These are phyloP conservation scores for Homalodisca vitripennis DNA, from an alignment of 1,140 invertebrate species.

Conservation along the genomic window DNA sequence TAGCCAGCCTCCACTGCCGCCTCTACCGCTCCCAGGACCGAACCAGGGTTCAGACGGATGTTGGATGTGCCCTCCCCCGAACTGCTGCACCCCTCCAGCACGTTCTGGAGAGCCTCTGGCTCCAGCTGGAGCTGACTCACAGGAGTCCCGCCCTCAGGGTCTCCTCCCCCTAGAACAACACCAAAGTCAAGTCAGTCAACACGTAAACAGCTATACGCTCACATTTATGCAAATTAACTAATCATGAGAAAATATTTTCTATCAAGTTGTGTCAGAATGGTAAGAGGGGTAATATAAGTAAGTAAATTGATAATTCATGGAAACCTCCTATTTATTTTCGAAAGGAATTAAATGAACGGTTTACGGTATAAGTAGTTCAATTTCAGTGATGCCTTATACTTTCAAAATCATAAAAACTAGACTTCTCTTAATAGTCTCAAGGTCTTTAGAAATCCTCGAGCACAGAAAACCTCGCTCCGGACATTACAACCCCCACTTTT, in stretches of 20 bases:
- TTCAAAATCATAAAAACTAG: too few species aligned
- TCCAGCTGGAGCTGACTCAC: slow-evolving; percentile 50
- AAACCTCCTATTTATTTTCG: too few species aligned
- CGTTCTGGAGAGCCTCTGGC: slow-evolving; percentile 50
- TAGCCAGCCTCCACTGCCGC: slow-evolving; percentile 57
- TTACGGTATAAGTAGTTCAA: too few species aligned
- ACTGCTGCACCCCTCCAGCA: slow-evolving; percentile 48
- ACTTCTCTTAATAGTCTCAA: background rate
- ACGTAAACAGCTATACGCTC: too few species aligned
- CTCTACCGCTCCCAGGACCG: slow-evolving; percentile 48
- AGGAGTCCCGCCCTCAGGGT: slow-evolving; percentile 44
- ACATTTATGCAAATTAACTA: too few species aligned
- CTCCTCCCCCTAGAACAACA: background rate
- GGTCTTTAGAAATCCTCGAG: background rate
- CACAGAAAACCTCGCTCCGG: background rate
- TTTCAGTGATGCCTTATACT: too few species aligned
- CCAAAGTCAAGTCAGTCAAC: too few species aligned
- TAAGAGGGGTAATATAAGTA: too few species aligned
- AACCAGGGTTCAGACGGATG: slow-evolving; percentile 32
- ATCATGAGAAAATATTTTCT: too few species aligned
- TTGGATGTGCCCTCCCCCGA: slow-evolving; percentile 40
- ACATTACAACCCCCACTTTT: background rate
- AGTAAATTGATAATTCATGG: too few species aligned
- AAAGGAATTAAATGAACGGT: too few species aligned
- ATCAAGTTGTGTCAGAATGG: too few species aligned